Evolutionary conservation across 2,797 vertebrate species (phyloP), one percentile per base, ranked within the genome.

Genomic region (Enteromius treurensis): DNA sequence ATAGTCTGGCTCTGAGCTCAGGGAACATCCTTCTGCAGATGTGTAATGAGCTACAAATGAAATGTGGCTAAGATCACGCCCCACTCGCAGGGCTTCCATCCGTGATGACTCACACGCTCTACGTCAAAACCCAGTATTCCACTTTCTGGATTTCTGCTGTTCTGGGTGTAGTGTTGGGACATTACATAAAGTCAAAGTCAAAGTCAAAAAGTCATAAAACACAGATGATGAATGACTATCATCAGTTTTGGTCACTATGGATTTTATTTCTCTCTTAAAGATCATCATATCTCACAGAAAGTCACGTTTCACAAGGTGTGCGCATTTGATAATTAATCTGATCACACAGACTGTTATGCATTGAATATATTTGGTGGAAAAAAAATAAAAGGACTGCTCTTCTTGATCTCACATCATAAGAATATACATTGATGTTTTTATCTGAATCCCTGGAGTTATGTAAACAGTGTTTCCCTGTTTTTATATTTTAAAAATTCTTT

Each of bases 1-100:
- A 82, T 82, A 82, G 37, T 7, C 81, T 58, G 6, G 29, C 40
- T 64, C 21, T 65, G 70, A 74, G 70, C 29, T 74, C 80, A 74
- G 15, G 26, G 29, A 65, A 64, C 80, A 23, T 37, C 58, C 58
- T 40, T 17, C 21, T 37, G 21, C 71, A 45, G 62, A 67, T 55
- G 47, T 55, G 23, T 75, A 80, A 80, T 62, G 13, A 26, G 53
- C 53, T n/a, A n/a, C 68, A 80, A 53, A 60, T 71, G 21, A 29
- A 42, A 42, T 9, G 40, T 42, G 40, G 65, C 47, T 68, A 14
- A 49, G 69, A 29, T 62, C 69, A 81, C 70, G 9, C 70, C 80
- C 58, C 55, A 0, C 23, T 68, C 45, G 5, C 19, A 37, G 40
- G 45, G 9, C 32, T 51, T 37, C 5, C 11, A n/a, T 64, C 29